Base-by-base conservation (phyloP, 2,113 vertebrate species). In the Mirza zaza region DNA sequence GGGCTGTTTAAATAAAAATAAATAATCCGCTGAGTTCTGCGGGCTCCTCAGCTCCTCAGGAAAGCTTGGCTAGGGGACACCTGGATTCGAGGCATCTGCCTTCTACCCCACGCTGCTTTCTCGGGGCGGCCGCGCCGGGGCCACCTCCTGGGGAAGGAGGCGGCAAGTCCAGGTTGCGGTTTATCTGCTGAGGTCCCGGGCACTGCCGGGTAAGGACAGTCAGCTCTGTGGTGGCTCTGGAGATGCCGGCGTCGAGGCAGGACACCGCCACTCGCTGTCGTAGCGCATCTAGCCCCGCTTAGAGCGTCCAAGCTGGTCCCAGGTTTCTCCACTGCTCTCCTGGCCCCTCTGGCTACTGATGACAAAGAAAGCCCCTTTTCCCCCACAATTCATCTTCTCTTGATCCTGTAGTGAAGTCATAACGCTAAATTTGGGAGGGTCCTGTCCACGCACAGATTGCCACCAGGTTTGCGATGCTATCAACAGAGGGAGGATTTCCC, bases 341-440 rank as follows among this genome's bases (percentile, higher is more conserved):
- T 25, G 80, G 96, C 84, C 97, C 96, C 97, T 97, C 87, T 96
- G 96, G 95, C 97, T 98, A 98, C 86, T 82, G 97, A 97, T 84
- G 97, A 93, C 92, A 96, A 90, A 93, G 89, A 73, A 88, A 96
- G 87, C 76, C 97, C 95, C 90, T 90, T 92, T 57, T 91, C 71
- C 92, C 97, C 89, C 87, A 89, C 50, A 94, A 76, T 95, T 95
- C 92, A 36, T 96, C 96, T 98, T 96, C 96, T 96, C 97, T 97
- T 21, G 0, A 65, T 97, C 93, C 90, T 8, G 83, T 9, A 73
- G 96, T 94, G 96, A 96, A 96, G 96, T 77, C 93, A 97, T 92
- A 97, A 97, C 15, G 92, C 95, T 98, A 97, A 98, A 52, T 89
- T 95, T 93, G 96, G 96, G 93, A 96, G 93, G 84, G 93, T 96